Evolutionary conservation across 2,888 invertebrate genomes (phyloP).

Genomic region (Andrena hattorfiana): DNA sequence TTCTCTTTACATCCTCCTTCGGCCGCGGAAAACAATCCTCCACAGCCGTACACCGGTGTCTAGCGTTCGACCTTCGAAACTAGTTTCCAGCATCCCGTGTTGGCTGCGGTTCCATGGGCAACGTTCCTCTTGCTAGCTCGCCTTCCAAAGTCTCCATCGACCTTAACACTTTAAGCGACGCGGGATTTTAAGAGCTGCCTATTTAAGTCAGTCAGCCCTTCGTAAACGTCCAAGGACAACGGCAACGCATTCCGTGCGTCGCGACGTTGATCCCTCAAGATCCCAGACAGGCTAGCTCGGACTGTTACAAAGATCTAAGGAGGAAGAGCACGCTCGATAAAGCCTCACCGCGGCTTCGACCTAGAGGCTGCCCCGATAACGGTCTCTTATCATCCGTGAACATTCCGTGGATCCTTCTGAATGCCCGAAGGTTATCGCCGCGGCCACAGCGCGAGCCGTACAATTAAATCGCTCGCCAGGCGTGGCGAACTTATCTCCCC

Average conservation of each 20-base stretch:
- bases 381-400: conserved; percentile 8
- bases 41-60: background rate
- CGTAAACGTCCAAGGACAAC: too few relatives aligned
- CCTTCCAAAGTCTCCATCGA: conserved; percentile 52
- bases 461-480: conserved; percentile 48
- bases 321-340: background rate
- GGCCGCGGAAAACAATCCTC: background rate
- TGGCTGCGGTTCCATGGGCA: conserved; percentile 25
- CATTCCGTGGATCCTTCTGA: conserved; percentile 1
- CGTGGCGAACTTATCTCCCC: conserved; percentile 48
- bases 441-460: background rate
- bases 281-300: background rate
- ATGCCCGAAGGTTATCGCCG: conserved; percentile 38
- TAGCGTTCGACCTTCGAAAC: conserved; percentile 17
- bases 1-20: background rate
- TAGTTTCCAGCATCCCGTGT: conserved; percentile 56
- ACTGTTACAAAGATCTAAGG: background rate
- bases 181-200: too few relatives aligned
- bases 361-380: background rate
- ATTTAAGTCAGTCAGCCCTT: too few relatives aligned
- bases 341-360: background rate
- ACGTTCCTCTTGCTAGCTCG: conserved; percentile 12
- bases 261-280: too few relatives aligned
- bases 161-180: conserved; percentile 41
- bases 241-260: too few relatives aligned